Base-by-base conservation (phyloP, 37 sponge, comb jelly and placozoan species). In the Hexactinellida sp. region DNA sequence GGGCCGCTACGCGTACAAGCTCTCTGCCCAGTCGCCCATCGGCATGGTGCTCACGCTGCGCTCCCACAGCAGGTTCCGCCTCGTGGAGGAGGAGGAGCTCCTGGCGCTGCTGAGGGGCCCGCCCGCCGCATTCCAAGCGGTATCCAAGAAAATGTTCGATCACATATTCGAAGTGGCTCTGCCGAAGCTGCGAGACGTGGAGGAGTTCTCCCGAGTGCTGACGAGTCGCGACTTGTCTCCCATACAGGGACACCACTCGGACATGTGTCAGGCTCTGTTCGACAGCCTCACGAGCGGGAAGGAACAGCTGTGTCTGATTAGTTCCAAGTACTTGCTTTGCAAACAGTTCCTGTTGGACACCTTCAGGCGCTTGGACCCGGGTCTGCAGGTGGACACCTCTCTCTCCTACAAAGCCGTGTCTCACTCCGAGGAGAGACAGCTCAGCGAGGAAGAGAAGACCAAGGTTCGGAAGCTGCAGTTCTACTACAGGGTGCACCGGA, bases 221-320 rank as follows among this genome's bases (percentile, higher is more conserved):
- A 23, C 5, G 34, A 63, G 5, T 63, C 5, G 28, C 32, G 76
- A 63, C 32, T 23, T 63, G 28, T 23, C 76, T n/a, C 76, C 76
- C 5, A 32, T 63, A 63, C 76, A n/a, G 28, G 76, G 13, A 7
- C 30, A 25, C 13, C 13, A 10, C 13, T 63, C 76, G 25, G 28
- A 63, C 5, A 63, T 63, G 76, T 63, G 76, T n/a, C 76, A 63
- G 34, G 76, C 76, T 23, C 76, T 63, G 76, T 63, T 63, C 34
- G 76, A 63, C 76, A 63, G 30, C 30, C 25, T 63, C 5, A 10
- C 30, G 28, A 63, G 76, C 34, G 34, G 28, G 5, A 63, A 63
- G 30, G 76, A 63, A 10, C 21, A n/a, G 30, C 5, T 63, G 5
- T 63, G 76, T 28, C 76, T 63, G 28, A 10, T 63, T 1, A 10